Evolutionary conservation across 2,888 invertebrate genomes (phyloP), one percentile per base, ranked within the genome.

Genomic region (Euplexia lucipara): DNA sequence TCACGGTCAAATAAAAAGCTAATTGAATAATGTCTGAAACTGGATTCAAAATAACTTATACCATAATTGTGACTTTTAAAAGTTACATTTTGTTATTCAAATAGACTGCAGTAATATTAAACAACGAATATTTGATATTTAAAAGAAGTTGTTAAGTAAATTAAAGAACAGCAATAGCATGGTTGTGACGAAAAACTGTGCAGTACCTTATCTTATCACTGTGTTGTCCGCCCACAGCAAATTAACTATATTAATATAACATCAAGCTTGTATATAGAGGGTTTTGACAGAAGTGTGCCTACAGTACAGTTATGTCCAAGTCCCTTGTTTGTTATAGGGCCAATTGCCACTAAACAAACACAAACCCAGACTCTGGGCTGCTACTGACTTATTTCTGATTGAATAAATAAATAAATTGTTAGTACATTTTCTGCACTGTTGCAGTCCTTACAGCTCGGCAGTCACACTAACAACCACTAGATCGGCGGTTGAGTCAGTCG

Each of bases 131-230:
- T 26, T 16, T 52, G n/a, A 20, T 3, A 4, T n/a, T 8, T 4
- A 30, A n/a, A 14, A 16, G 20, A 60, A 34, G 10, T 34, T 42
- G 9, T 35, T 18, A 18, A 30, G 44, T 3, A 22, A 32, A n/a
- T 26, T 0, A 45, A 26, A 61, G 10, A 16, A 53, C 42, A 10
- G 42, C 26, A 39, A 26, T 7, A 22, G 14, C 20, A 37, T 18
- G 10, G 30, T 16, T 42, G 64, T 48, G 30, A 41, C 0, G 16
- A 71, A 16, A 30, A 30, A 45, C 14, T 35, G 26, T 47, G 7
- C 37, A 34, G 26, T 9, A 32, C 18, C 22, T 60, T 70, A 76
- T 70, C 77, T 71, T 42, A 70, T 76, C 77, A 60, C 61, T 42
- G 22, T 20, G 20, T 45, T 51, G 22, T 56, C 54, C 20, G 3